A percentile compares a stretch with the other conserved stretches of the same genome.
These are phyloP conservation scores for Noctua comes DNA, from an alignment of 2,888 invertebrate genomes.

Conservation along the genomic window DNA sequence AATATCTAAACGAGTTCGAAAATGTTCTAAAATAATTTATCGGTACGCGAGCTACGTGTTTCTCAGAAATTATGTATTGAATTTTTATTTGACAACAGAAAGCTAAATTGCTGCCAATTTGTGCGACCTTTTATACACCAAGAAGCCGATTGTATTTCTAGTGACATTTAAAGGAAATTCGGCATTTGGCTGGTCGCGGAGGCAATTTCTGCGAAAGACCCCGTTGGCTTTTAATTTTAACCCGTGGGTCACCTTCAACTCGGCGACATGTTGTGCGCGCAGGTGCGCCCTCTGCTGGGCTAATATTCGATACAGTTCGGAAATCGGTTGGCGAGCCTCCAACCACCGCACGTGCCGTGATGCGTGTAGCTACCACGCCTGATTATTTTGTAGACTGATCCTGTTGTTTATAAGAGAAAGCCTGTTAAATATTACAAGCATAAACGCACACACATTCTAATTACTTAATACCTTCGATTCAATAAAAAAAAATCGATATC, in stretches of 20 bases:
- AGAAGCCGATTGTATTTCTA: constrained; percentile 44
- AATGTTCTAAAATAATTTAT: constrained; percentile 50
- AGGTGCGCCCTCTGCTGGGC: constrained; percentile 68
- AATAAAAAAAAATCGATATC: not conserved
- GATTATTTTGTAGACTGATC: constrained; percentile 32
- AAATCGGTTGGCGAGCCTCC: constrained; percentile 70
- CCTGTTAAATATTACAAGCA: constrained; percentile 5
- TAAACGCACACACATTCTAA: not conserved
- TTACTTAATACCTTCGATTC: not conserved
- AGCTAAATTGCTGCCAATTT: constrained; percentile 40
- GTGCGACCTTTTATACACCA: constrained; percentile 48
- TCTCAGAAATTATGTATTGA: constrained; percentile 53
- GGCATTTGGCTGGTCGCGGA: constrained; percentile 55
- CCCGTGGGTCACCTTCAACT: constrained; percentile 68
- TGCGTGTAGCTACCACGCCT: constrained; percentile 51
- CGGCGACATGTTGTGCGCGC: constrained; percentile 54
- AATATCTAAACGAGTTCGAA: constrained; percentile 44
- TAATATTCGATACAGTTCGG: constrained; percentile 63
- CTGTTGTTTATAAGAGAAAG: constrained; percentile 23
- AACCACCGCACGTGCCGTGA: constrained; percentile 67
- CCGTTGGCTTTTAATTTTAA: constrained; percentile 64
- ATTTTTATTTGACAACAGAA: constrained; percentile 38
- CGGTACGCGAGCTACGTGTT: constrained; percentile 29
- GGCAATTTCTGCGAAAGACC: constrained; percentile 64
- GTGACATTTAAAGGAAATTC: constrained; percentile 54